Base-by-base conservation (phyloP, 2,113 vertebrate genomes). In the Serinus canaria region DNA sequence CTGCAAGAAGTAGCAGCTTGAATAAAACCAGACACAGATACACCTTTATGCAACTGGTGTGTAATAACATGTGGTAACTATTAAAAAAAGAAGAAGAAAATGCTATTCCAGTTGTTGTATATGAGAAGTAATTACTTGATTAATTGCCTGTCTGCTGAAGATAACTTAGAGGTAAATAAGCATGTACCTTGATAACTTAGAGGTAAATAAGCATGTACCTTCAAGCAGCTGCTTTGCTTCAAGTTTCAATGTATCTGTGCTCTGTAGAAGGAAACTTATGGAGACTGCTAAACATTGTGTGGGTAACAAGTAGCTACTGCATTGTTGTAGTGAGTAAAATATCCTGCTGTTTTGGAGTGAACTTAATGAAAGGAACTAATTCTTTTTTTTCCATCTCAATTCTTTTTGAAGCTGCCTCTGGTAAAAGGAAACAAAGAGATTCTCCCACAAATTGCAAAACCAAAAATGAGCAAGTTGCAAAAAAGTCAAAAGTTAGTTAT, bases 391-490 rank as follows among this genome's bases (percentile, higher is more conserved):
- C 59, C 39, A 66, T 81, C 27, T 87, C 3, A 28, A 87, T 93
- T 59, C 15, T 83, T 81, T 96, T 96, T 87, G 72, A 97, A 98
- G 98, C 95, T 95, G 83, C 92, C 14, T 92, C 96, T 79, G 91
- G 90, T 78, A 98, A 98, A 95, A 98, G 98, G 90, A 99, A 99
- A 74, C 84, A 95, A n/a, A 62, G 88, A 25, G 97, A 93, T 35
- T 97, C 91, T 88, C 96, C 97, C 22, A 90, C 95, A 76, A 95
- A 97, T 9, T 90, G 87, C 72, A 88, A 94, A 81, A 87, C 43
- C 27, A 72, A 68, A 68, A 94, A 94, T n/a, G 73, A 90, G 83
- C 98, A 93, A 13, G 96, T 95, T 70, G 72, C 90, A 55, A 99
- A 99, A 96, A 99, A 98, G 93, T 97, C 92, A 70, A 98, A 90